phyloP scores from a whole-genome alignment of 1,140 invertebrate genomes.

The Drosophila pseudoananassae region DNA sequence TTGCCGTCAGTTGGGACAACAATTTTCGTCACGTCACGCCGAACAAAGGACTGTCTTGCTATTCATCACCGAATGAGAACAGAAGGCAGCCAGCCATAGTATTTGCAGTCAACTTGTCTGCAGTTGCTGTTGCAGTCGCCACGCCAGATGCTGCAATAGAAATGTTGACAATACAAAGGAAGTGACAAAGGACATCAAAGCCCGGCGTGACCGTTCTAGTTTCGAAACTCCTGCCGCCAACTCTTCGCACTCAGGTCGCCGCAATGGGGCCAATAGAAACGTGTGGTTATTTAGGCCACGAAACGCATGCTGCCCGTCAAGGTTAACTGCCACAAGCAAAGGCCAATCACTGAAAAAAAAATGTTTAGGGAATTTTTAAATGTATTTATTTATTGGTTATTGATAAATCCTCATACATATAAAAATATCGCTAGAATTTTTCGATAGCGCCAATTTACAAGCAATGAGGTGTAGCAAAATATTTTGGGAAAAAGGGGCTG shows the following conservation, averaged over 20 bases:
- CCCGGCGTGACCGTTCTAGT: constrained; percentile 21
- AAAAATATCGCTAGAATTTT: too few relatives aligned
- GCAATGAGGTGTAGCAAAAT: too few relatives aligned
- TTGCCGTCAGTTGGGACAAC: constrained; percentile 42
- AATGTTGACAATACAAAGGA: constrained; percentile 58
- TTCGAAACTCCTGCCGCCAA: neutral
- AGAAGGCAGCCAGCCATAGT: constrained; percentile 34
- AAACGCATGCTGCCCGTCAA: constrained; percentile 16
- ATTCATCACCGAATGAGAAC: constrained; percentile 33
- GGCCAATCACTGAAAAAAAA: neutral
- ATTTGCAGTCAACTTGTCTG: constrained; percentile 62
- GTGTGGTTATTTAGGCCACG: constrained; percentile 54
- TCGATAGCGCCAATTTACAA: too few relatives aligned
- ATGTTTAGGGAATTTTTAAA: too few relatives aligned
- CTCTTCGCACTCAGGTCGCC: constrained; percentile 9
- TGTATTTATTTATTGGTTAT: too few relatives aligned
- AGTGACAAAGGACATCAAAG: constrained; percentile 40
- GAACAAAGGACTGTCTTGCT: constrained; percentile 38
- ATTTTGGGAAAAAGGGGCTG: too few relatives aligned
- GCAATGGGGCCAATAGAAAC: constrained; percentile 57
- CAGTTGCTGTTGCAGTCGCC: constrained; percentile 27
- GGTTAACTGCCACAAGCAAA: constrained; percentile 33
- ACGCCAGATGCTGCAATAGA: constrained; percentile 34
- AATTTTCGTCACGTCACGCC: constrained; percentile 52
- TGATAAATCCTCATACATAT: too few relatives aligned